These are phyloP conservation scores for Drosophila meridionalis DNA, from an alignment of 2,888 invertebrate genomes.

Conservation along the genomic window DNA sequence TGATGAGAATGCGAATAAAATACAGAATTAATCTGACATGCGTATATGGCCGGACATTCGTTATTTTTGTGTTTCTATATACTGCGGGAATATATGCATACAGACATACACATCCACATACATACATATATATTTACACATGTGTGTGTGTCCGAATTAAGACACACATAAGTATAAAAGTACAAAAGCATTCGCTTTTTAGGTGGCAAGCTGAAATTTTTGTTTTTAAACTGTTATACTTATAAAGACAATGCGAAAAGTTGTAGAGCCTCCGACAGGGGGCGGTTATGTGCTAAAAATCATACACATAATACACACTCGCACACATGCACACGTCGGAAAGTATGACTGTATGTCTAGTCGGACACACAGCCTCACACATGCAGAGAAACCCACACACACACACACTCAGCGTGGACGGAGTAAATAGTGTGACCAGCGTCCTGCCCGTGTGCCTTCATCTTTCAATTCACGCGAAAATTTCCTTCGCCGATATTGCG, in stretches of 20 bases:
- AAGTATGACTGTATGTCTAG: slow-evolving; percentile 37
- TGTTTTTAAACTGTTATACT: slow-evolving; percentile 54
- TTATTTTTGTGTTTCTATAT: not conserved
- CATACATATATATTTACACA: not conserved
- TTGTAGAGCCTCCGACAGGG: slow-evolving; percentile 30
- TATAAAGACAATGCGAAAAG: slow-evolving; percentile 64
- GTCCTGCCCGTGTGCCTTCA: slow-evolving; percentile 74
- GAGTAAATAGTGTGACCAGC: slow-evolving; percentile 62
- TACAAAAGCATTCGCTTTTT: slow-evolving; percentile 33
- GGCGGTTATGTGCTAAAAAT: slow-evolving; percentile 49
- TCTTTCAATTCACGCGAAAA: slow-evolving; percentile 82
- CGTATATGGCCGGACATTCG: slow-evolving; percentile 10
- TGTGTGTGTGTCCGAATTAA: not conserved
- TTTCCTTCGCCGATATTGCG: slow-evolving; percentile 68
- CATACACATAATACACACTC: slow-evolving; percentile 51
- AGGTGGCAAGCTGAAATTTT: slow-evolving; percentile 60
- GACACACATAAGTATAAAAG: slow-evolving; percentile 30
- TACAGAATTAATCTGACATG: slow-evolving; percentile 23
- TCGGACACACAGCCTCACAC: slow-evolving; percentile 11
- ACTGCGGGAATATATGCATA: not conserved
- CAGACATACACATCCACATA: not conserved
- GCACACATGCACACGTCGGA: slow-evolving; percentile 34
- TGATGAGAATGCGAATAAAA: slow-evolving; percentile 9
- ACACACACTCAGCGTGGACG: slow-evolving; percentile 16
- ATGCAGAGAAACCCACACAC: not conserved